Evolutionary conservation across 35 echinoderm and acorn worm genomes (phyloP).

Genomic region (Apostichopus japonicus): DNA sequence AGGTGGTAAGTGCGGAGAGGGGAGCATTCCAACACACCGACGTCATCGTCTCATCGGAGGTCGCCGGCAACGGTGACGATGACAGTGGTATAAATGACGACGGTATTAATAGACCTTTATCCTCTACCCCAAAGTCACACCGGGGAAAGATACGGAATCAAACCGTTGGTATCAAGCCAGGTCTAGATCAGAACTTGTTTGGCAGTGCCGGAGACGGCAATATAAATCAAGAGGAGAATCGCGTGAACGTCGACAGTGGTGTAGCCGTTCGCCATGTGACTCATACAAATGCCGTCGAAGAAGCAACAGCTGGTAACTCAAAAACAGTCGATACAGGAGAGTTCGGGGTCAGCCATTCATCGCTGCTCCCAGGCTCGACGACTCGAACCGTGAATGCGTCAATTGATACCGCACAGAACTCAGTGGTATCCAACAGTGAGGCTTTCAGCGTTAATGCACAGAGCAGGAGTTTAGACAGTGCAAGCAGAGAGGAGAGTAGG

Average conservation of each 20-base stretch:
- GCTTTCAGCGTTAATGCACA: conserved; percentile 28
- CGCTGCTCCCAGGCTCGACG: background rate
- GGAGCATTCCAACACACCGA: background rate
- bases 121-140: background rate
- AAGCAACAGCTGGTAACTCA: conserved; percentile 25
- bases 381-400: conserved; percentile 21
- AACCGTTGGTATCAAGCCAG: background rate
- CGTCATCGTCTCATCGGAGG: background rate
- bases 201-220: background rate
- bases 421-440: background rate
- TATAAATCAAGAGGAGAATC: background rate
- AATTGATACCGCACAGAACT: conserved; percentile 28
- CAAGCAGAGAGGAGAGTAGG: background rate
- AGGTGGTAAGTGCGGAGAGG: background rate
- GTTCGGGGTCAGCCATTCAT: conserved; percentile 14
- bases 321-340: background rate
- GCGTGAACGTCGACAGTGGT: background rate
- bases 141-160: background rate
- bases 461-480: background rate
- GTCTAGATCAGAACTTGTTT: background rate
- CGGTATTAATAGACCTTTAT: background rate
- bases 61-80: background rate
- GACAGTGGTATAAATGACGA: background rate
- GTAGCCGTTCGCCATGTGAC: background rate
- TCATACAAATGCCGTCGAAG: conserved; percentile 1